Base-by-base conservation (phyloP, 2,113 vertebrate genomes). In the Buteo buteo region DNA sequence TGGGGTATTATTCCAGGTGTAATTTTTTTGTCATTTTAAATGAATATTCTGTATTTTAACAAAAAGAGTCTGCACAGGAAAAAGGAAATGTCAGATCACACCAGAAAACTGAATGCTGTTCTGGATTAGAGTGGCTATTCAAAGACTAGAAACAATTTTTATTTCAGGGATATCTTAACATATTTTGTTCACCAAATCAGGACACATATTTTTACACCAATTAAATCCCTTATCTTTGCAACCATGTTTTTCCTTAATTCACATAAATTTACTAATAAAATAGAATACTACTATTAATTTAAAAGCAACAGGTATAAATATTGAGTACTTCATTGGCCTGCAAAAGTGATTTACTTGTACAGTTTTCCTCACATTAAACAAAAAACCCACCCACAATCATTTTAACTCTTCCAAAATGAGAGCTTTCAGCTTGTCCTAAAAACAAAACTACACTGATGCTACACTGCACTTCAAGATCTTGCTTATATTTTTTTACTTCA, bases 61-160 rank as follows among this genome's bases (percentile, higher is more conserved):
- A 78, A 28, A 29, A 77, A 70, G 29, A 52, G 29, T 88, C 72
- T 93, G 82, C 22, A 86, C 10, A 20, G 91, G 72, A 84, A 81
- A 88, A 97, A 93, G 52, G 16, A 97, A 95, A 9, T 18, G 61
- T 95, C 94, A 97, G 84, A 90, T 84, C 67, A 86, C 54, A 91
- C 11, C 69, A 87, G 64, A 42, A 19, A 28, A 89, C 22, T 11
- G 7, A 76, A 90, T 8, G 7, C 11, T 87, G 24, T 78, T 86
- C 28, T 72, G 61, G 57, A 67, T 44, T 73, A 69, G 7, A 70
- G 32, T 16, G 14, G 26, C 31, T 78, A 74, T n/a, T 91, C 22
- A 44, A 92, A 87, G 21, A 67, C n/a, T 24, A 91, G 18, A 82
- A 54, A 1, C 2, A 25, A 34, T 42, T 80, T 83, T 66, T 70